These are phyloP conservation scores for Tyrophagus putrescentiae DNA, from an alignment of 1,140 invertebrate genomes.

Conservation along the genomic window DNA sequence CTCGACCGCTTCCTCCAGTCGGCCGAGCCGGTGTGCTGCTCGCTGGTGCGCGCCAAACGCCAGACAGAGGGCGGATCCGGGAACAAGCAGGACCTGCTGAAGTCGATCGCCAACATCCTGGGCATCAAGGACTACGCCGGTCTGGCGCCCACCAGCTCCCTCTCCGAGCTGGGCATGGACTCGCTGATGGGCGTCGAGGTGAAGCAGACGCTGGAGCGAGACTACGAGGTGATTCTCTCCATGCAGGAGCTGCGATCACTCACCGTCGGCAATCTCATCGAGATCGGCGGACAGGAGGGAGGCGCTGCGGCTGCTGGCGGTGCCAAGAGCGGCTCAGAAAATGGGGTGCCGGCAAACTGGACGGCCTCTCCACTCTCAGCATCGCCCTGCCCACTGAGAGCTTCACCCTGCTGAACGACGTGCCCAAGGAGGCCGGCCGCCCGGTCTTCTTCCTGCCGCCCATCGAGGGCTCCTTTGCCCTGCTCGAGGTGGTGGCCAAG, in stretches of 20 bases:
- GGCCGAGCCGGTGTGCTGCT: slow-evolving; percentile 16
- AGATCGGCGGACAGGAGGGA: slow-evolving; percentile 41
- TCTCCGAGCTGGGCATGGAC: slow-evolving; percentile 89
- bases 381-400: slow-evolving; percentile 34
- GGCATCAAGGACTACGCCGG: slow-evolving; percentile 67
- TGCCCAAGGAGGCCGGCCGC: slow-evolving; percentile 30
- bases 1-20: slow-evolving; percentile 54
- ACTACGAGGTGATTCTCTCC: slow-evolving; percentile 72
- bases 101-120: slow-evolving; percentile 65
- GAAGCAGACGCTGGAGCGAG: slow-evolving; percentile 83
- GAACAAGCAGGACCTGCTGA: slow-evolving; percentile 41
- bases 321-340: slow-evolving; percentile 28
- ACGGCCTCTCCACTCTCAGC: slow-evolving; percentile 15
- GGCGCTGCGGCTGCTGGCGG: slow-evolving; percentile 20
- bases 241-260: slow-evolving; percentile 71
- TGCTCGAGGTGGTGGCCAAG: slow-evolving; percentile 50
- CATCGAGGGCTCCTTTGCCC: slow-evolving; percentile 68
- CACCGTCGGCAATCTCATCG: slow-evolving; percentile 53
- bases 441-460: slow-evolving; percentile 68
- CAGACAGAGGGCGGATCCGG: slow-evolving; percentile 49
- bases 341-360: background rate
- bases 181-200: slow-evolving; percentile 96
- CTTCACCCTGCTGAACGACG: slow-evolving; percentile 37
- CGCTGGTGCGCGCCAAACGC: slow-evolving; percentile 13
- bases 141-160: slow-evolving; percentile 51